Percentiles rank a stretch among this genome's conserved stretches.
phyloP scores from a whole-genome alignment of 2,797 vertebrate species.

The Ptychadena robeensis region DNA sequence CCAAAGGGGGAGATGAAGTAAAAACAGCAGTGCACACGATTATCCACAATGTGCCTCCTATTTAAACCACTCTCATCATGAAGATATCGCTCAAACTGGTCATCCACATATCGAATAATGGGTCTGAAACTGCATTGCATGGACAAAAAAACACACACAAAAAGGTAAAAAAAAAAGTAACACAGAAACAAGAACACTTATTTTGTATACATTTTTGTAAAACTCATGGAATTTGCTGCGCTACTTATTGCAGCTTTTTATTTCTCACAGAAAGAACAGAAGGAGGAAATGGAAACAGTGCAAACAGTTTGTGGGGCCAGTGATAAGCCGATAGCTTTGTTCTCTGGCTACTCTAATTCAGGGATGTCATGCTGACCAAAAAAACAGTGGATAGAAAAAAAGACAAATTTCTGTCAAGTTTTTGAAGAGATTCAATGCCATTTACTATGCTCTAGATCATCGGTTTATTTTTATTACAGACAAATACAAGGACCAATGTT shows the following conservation, averaged over 20 bases:
- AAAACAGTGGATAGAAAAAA: no score
- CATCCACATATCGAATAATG: conserved; percentile 96
- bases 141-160: conserved; percentile 26
- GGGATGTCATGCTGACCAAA: background rate
- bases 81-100: conserved; percentile 98
- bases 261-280: background rate
- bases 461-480: background rate
- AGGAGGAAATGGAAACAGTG: no score
- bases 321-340: background rate
- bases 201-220: background rate
- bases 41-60: conserved; percentile 93
- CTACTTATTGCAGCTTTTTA: background rate
- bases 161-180: background rate
- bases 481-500: background rate
- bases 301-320: no score
- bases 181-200: background rate
- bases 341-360: background rate
- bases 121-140: conserved; percentile 87
- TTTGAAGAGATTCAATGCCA: no score
- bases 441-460: no score
- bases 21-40: conserved; percentile 97
- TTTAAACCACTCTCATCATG: conserved; percentile 97
- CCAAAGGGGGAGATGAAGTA: conserved; percentile 98
- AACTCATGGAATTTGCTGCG: no score
- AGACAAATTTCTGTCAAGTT: no score